A percentile compares a stretch with the other conserved stretches of the same genome.
Evolutionary conservation across 2,888 invertebrate genomes (phyloP).

Genomic region (Rhagium mordax): DNA sequence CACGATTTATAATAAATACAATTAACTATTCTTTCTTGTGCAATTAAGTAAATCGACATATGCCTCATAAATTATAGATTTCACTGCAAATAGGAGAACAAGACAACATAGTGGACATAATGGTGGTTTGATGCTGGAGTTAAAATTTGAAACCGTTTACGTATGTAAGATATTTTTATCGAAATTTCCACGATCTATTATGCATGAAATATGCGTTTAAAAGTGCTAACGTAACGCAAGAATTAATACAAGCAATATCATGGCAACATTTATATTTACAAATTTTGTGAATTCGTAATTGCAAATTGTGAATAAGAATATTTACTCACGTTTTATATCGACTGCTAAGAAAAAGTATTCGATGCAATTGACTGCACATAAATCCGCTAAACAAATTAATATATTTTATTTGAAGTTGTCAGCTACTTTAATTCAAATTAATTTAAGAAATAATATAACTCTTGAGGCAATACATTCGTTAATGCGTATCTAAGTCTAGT

Average conservation of each 20-base stretch:
- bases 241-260: neutral
- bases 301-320: neutral
- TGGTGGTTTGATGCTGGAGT: neutral
- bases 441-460: neutral
- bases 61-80: slow-evolving; percentile 5
- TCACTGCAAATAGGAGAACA: slow-evolving; percentile 4
- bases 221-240: no score
- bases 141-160: neutral
- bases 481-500: no score
- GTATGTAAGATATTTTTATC: neutral
- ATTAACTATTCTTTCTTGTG: slow-evolving; percentile 14
- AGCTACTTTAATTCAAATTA: neutral
- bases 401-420: no score
- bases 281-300: neutral
- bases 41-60: slow-evolving; percentile 7
- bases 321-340: neutral
- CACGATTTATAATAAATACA: slow-evolving; percentile 46
- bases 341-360: neutral
- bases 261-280: neutral
- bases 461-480: neutral
- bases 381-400: neutral
- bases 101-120: neutral
- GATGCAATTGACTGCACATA: neutral
- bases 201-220: no score
- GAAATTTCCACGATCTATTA: neutral